Evolutionary conservation across 2,888 invertebrate genomes (phyloP), one percentile per base, ranked within the genome.

Genomic region (Leucozona laternaria): DNA sequence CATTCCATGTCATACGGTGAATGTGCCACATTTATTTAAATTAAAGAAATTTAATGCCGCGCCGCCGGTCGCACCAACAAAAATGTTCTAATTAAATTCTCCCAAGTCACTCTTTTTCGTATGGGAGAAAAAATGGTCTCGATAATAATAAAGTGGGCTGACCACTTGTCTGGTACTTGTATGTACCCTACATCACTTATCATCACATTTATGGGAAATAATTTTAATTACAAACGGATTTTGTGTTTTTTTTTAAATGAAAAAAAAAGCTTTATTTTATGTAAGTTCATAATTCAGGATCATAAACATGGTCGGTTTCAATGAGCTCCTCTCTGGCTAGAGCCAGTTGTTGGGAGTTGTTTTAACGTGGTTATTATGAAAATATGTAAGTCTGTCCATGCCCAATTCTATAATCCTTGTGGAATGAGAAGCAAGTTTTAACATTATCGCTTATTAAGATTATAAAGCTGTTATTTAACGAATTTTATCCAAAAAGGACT

Each of bases 1-100:
- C 28, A 55, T 55, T 0, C 17, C 25, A 2, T 57, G 55, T 4
- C 15, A n/a, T 57, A 2, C 17, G 31, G 31, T 57, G 57, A 57
- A 57, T 57, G 57, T 34, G 57, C 57, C 31, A 57, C 17, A 57
- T 57, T 57, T 34, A 57, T 57, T 57, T 0, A 57, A 57, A 31
- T 57, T 17, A 31, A 55, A 31, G 1, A 55, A 55, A 55, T 55
- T 11, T 31, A 31, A 31, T 28, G 31, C 31, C 7, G 8, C n/a
- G n/a, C n/a, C n/a, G n/a, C n/a, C n/a, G n/a, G n/a, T n/a, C n/a
- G 0, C 31, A 4, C n/a, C 0, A 17, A 57, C 2, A 13, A 57
- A 57, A 34, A 17, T 31, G 53, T 31, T 17, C 31, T 4, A 57
- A 57, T 57, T 57, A 57, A 57, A 57, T 13, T 34, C 28, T 17